Base-by-base conservation (phyloP, 2,888 invertebrate genomes). In the Xylota sylvarum region DNA sequence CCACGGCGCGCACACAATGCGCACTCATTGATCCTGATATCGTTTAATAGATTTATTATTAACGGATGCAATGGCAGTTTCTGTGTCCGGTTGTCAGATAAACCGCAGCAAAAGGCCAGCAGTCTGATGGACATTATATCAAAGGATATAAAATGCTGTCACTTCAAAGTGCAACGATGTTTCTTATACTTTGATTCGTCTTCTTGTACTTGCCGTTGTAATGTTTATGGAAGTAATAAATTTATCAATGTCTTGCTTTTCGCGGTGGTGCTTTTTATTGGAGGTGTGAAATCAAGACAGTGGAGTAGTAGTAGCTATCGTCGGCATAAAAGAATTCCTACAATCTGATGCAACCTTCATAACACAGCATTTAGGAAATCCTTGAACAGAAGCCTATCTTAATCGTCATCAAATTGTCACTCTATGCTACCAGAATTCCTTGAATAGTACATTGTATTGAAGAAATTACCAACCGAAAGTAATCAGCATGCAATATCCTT, bases 321-420 rank as follows among this genome's bases (percentile, higher is more conserved):
- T n/a, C n/a, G n/a, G n/a, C n/a, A 23, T n/a, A 69, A 19, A 3
- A 14, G 6, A 32, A 23, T 14, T 5, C 9, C 23, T 3, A 14
- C 17, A 30, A 70, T 56, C 12, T 32, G 43, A 58, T 12, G 17
- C 10, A 67, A 46, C n/a, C 37, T n/a, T n/a, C n/a, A n/a, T n/a
- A 6, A 27, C 6, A 0, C 17, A 9, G 14, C 27, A 2, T 2
- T 19, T 23, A 40, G 48, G 14, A 69, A 62, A 76, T 76, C 70
- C 58, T 72, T 69, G 62, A 86, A 77, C 50, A 58, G 86, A 60
- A 86, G 82, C 78, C 86, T 64, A 17, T 50, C 56, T 17, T 67
- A 77, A 77, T 86, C 50, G 77, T 81, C 72, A 35, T 82, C 77
- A 77, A 78, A 86, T 82, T 77, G 67, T 48, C 86, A 78, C 78